Conservation (phyloP, 2,797 vertebrate genomes). For the Heteromormyrus szaboi region DNA sequence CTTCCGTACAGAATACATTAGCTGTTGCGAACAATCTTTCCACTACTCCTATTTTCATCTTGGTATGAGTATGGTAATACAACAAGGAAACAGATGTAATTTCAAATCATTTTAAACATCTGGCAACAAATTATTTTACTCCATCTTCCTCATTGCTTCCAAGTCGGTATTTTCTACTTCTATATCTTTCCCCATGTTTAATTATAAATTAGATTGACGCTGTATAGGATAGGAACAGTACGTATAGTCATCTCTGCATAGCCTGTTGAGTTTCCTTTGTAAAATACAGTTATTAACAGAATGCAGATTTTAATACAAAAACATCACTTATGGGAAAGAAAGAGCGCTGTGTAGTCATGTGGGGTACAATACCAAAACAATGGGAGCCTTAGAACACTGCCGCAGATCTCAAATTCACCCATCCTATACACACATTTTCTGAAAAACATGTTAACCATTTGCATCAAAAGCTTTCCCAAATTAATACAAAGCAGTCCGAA, state of each 20-base stretch:
- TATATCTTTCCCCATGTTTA: not conserved
- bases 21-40: not conserved
- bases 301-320: slow-evolving; percentile 16
- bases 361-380: not conserved
- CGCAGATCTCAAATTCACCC: not conserved
- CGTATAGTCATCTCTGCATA: slow-evolving; percentile 18
- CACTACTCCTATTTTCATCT: not conserved
- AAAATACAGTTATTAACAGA: slow-evolving; percentile 18
- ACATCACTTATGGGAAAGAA: not conserved
- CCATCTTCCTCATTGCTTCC: not conserved
- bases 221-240: not conserved
- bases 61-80: not conserved
- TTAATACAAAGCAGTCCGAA: slow-evolving; percentile 8
- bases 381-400: not conserved
- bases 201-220: not conserved
- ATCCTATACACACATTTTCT: slow-evolving; percentile 6
- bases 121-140: slow-evolving; percentile 12
- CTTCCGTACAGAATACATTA: slow-evolving; percentile 39
- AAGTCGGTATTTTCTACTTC: not conserved
- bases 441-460: not conserved
- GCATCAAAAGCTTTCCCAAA: not conserved
- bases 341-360: not conserved
- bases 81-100: not conserved
- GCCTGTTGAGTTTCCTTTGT: not conserved
- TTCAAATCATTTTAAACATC: not conserved